Base-by-base conservation (phyloP, 1,140 invertebrate species). In the Leptopilina boulardi region DNA sequence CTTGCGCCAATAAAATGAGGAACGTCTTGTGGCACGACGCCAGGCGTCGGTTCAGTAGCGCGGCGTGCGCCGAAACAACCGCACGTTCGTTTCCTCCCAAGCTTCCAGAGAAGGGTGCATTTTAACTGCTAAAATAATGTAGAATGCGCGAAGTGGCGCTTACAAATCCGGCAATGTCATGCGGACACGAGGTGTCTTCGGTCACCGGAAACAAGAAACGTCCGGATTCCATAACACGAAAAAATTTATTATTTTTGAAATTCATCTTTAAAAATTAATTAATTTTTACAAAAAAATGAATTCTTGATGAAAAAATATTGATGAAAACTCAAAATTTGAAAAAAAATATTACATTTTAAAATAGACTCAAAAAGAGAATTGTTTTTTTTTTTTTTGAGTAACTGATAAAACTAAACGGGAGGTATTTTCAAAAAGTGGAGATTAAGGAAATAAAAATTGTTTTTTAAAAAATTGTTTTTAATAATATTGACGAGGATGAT, bases 31-130 rank as follows among this genome's bases (percentile, higher is more conserved):
- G 81, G 56, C 83, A 81, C 87, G 85, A 86, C 84, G 83, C 82
- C 84, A 81, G 85, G 84, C 87, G 85, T 86, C 88, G 84, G 38
- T 85, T n/a, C 88, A 91, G 90, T 90, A 88, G 87, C 89, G 88
- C 90, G 88, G 88, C 90, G 90, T 90, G 90, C 89, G 89, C 87
- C 89, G 86, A 88, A 83, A 87, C 42, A 88, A 85, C 85, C 89
- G 89, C 89, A 91, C 85, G 88, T 86, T 81, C 80, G 80, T 83
- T 81, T 26, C 75, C 54, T 75, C 42, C 75, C 41, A 13, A 30
- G 47, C 30, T 71, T 10, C 70, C 19, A 73, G 83, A 82, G n/a
- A n/a, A n/a, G 56, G 70, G 70, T 75, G 77, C n/a, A n/a, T 71
- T 78, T 82, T 38, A 1, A 38, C 5, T 82, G 80, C 71, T 51